phyloP scores from a whole-genome alignment of 1,140 invertebrate species.

The Brachionus rotundiformis region DNA sequence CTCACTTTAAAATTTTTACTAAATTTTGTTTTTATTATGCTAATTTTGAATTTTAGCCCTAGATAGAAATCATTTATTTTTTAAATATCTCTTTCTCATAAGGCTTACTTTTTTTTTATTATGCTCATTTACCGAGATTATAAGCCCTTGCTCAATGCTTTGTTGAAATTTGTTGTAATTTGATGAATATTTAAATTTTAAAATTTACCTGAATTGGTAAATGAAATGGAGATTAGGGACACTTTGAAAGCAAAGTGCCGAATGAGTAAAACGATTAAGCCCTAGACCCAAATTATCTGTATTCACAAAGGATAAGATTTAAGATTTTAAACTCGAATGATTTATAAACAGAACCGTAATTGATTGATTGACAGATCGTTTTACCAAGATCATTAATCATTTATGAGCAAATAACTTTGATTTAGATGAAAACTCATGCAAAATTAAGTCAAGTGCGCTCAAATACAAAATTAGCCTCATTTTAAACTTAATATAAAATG shows the following conservation, averaged over 20 bases:
- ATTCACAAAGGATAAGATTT: background rate
- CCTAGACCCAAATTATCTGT: background rate
- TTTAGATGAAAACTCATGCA: background rate
- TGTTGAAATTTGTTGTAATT: background rate
- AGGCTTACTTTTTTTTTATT: conserved; percentile 39
- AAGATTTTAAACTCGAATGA: background rate
- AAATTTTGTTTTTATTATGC: conserved; percentile 35
- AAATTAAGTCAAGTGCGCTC: conserved; percentile 16
- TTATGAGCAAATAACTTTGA: background rate
- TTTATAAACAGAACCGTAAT: conserved; percentile 4
- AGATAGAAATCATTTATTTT: conserved; percentile 39
- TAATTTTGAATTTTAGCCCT: conserved; percentile 26
- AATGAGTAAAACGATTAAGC: conserved; percentile 3
- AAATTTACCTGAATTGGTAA: background rate
- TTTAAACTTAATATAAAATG: background rate
- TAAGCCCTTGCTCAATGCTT: conserved; percentile 1
- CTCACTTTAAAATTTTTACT: background rate
- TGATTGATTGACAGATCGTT: conserved; percentile 33
- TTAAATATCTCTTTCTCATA: conserved; percentile 37
- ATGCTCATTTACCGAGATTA: conserved; percentile 21
- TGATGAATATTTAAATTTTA: background rate
- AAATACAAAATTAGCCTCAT: background rate
- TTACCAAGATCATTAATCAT: conserved; percentile 35
- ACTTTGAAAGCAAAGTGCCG: background rate
- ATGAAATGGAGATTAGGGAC: background rate